These are phyloP conservation scores for Terrapene triunguis DNA, from an alignment of 2,113 vertebrate species.

Conservation along the genomic window DNA sequence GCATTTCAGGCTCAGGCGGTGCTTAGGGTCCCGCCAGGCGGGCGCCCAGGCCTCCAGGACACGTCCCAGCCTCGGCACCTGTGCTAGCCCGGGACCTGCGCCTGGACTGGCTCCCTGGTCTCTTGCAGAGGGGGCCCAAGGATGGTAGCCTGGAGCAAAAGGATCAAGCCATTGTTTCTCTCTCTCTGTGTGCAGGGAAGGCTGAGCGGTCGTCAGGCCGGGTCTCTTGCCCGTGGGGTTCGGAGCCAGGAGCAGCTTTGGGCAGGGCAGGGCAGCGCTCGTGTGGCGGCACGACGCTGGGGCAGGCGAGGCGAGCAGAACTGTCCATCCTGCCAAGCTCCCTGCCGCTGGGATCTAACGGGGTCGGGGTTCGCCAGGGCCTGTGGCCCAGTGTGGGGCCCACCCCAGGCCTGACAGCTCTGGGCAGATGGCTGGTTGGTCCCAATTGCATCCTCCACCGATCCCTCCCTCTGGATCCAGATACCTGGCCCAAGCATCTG, in stretches of 20 bases:
- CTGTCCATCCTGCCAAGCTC: neutral
- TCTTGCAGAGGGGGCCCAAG: neutral
- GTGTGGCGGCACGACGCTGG: accelerated
- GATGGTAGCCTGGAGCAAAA: neutral
- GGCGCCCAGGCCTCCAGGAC: neutral
- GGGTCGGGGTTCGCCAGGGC: neutral
- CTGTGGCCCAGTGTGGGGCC: neutral
- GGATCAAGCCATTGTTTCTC: neutral
- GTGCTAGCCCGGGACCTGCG: neutral
- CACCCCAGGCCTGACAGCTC: too few species aligned
- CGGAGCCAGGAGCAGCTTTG: too few species aligned
- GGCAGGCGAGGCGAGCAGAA: too few species aligned
- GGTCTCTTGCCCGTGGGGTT: neutral
- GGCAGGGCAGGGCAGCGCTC: too few species aligned
- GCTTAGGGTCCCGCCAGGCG: neutral
- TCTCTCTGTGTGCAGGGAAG: neutral
- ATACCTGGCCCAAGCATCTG: too few species aligned
- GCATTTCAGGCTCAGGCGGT: neutral
- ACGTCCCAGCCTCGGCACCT: neutral
- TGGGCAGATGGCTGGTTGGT: too few species aligned
- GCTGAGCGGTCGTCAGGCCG: neutral
- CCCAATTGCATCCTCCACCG: too few species aligned
- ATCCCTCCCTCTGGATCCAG: too few species aligned
- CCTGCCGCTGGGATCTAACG: neutral
- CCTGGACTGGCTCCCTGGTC: neutral